Conservation (phyloP, 1,140 invertebrate genomes). For the Watersipora subatra region DNA sequence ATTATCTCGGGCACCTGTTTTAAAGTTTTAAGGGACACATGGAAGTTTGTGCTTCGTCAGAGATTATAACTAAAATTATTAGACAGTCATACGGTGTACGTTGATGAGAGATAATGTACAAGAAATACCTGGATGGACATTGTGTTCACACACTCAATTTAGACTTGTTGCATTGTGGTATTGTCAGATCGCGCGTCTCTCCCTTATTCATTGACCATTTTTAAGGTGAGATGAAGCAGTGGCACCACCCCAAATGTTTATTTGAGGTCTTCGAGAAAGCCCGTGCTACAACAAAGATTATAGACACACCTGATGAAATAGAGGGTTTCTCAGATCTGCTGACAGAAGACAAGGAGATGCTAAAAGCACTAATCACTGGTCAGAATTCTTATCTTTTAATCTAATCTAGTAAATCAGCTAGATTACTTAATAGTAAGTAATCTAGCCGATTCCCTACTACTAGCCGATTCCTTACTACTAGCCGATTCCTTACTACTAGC, state of each 20-base stretch:
- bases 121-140: too few relatives aligned
- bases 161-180: too few relatives aligned
- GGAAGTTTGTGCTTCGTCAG: too few relatives aligned
- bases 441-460: not conserved
- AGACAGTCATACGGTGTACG: too few relatives aligned
- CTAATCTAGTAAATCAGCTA: not conserved
- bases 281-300: conserved; percentile 62
- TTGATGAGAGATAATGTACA: too few relatives aligned
- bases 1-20: too few relatives aligned
- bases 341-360: conserved; percentile 52
- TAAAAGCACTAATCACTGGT: conserved; percentile 46
- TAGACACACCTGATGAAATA: conserved; percentile 63
- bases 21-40: too few relatives aligned
- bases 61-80: too few relatives aligned
- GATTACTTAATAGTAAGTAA: not conserved
- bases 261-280: conserved; percentile 66
- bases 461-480: too few relatives aligned
- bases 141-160: too few relatives aligned
- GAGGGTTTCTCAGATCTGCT: conserved; percentile 57
- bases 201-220: not conserved
- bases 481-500: not conserved
- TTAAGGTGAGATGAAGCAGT: conserved; percentile 59
- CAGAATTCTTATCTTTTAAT: conserved; percentile 8
- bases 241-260: conserved; percentile 65
- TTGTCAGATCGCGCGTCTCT: too few relatives aligned